Evolutionary conservation across 2,888 invertebrate genomes (phyloP).

Genomic region (Cloeon dipterum): DNA sequence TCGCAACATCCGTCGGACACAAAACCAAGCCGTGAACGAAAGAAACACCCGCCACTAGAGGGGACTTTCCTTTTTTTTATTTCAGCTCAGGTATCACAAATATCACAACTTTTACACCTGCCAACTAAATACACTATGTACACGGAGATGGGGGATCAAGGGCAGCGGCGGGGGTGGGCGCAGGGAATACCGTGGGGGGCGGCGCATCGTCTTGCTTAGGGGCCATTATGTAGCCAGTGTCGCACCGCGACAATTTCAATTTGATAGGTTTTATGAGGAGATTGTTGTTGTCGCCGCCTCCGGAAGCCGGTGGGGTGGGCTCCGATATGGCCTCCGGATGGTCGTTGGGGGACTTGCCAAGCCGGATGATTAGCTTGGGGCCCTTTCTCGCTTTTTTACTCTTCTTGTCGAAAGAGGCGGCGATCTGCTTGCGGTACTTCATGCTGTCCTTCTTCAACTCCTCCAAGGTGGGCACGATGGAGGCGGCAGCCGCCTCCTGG

Average conservation of each 20-base stretch:
- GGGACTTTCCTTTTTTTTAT: too few species aligned
- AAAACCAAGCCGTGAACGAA: too few species aligned
- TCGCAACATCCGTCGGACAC: too few species aligned
- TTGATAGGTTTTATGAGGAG: slow-evolving; percentile 67
- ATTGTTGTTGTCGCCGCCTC: slow-evolving; percentile 7
- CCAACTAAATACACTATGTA: too few species aligned
- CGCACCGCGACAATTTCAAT: slow-evolving; percentile 59
- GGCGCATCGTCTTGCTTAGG: background rate
- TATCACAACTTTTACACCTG: too few species aligned
- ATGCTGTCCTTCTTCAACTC: slow-evolving; percentile 65
- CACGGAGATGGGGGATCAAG: too few species aligned
- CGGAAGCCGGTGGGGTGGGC: too few species aligned
- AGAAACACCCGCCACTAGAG: too few species aligned
- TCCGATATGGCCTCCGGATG: too few species aligned
- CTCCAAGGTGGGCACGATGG: slow-evolving; percentile 54
- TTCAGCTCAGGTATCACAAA: too few species aligned
- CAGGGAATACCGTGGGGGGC: too few species aligned
- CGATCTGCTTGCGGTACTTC: slow-evolving; percentile 63
- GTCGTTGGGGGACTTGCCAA: slow-evolving; percentile 35
- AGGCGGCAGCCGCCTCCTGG: slow-evolving; percentile 17
- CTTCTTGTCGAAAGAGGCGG: slow-evolving; percentile 58
- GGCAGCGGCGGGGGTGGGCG: too few species aligned
- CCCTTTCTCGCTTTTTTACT: slow-evolving; percentile 24
- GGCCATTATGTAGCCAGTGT: slow-evolving; percentile 40
- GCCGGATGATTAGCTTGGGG: slow-evolving; percentile 41